A percentile compares a stretch with the other conserved stretches of the same genome.
These are phyloP conservation scores for Pelobates cultripes DNA, from an alignment of 2,797 vertebrate species.

Conservation along the genomic window DNA sequence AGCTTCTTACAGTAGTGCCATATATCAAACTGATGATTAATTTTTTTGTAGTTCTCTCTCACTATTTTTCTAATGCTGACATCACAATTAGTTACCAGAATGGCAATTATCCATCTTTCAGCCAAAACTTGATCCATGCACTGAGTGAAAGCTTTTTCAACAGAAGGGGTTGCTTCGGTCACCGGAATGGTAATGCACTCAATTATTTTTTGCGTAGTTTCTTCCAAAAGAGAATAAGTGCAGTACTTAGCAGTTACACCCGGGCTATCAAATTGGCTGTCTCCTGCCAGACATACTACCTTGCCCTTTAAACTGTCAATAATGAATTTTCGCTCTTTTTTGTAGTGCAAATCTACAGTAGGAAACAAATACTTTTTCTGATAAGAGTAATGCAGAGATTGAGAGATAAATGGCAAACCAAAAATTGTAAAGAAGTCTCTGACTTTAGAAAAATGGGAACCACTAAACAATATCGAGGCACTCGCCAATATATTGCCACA, in stretches of 20 bases:
- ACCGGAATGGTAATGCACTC: neutral
- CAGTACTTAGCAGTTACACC: neutral
- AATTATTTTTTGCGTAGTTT: neutral
- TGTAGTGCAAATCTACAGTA: neutral
- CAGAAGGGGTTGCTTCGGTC: neutral
- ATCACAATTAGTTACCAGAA: neutral
- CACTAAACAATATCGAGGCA: neutral
- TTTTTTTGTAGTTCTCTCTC: neutral
- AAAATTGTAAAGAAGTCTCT: neutral
- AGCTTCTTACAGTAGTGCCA: slow-evolving; percentile 7
- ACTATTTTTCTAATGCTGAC: neutral
- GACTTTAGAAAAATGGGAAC: neutral
- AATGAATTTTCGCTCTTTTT: neutral
- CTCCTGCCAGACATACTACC: neutral
- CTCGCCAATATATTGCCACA: neutral
- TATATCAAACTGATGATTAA: slow-evolving; percentile 13
- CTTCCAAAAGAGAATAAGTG: neutral
- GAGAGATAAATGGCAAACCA: neutral
- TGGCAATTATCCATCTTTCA: neutral
- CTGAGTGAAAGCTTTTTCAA: neutral
- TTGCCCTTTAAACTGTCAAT: neutral
- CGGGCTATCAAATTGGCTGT: neutral
- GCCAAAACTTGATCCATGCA: neutral
- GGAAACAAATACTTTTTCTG: neutral
- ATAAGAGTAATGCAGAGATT: neutral